Base-by-base conservation (phyloP, 1,140 invertebrate species). In the Euura saliciscinereae region DNA sequence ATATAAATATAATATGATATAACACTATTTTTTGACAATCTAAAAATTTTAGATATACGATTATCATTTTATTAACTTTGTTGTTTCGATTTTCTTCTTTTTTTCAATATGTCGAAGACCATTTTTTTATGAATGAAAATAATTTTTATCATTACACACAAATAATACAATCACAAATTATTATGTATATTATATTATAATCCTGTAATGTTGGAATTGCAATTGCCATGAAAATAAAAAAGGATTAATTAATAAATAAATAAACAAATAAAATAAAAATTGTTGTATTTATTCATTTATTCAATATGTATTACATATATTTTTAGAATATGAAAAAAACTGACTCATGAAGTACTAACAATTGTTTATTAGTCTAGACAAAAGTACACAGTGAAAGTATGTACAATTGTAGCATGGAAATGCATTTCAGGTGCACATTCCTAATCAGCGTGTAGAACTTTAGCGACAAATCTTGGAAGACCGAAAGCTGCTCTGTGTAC, bases 401-500 rank as follows among this genome's bases (percentile, higher is more conserved):
- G 28, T 1, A 28, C 28, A 28, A 28, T 28, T 28, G 28, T 28
- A 28, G 28, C 28, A 28, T 28, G 28, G 28, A 28, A 28, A 28
- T 28, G 28, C 28, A 28, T 28, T 28, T 28, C 28, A 28, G 28
- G 1, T 28, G 28, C 28, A 28, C 28, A 28, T 28, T 28, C 28
- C 28, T 28, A 28, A 28, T 28, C 28, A 28, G 28, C 28, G 28
- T 28, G 28, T 28, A 28, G 28, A 28, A 28, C 28, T 28, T 28
- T 28, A 28, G 28, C 28, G 28, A 1, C 28, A 28, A 96, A 97
- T 78, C 92, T 89, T 11, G 98, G 98, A 64, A 99, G 87, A 11
- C 91, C 88, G 86, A 99, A 99, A 2, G 97, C 91, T 4, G 96
- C 93, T 72, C 87, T 88, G 85, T 99, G 98, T 3, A 98, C 88